Evolutionary conservation across 2,888 invertebrate species (phyloP).

Genomic region (Dolomedes plantarius): DNA sequence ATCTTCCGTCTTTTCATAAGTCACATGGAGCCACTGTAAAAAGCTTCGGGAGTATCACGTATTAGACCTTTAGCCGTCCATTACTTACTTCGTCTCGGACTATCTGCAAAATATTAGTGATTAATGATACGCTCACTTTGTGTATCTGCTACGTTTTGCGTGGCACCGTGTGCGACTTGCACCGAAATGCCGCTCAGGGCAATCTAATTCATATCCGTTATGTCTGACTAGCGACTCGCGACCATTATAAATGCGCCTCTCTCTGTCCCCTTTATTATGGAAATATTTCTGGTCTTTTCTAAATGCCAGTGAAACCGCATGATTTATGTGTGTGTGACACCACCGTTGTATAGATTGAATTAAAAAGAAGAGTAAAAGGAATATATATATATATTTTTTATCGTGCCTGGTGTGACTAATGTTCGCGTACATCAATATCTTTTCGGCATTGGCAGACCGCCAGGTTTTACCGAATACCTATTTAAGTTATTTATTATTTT

Average conservation of each 20-base stretch:
- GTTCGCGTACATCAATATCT: neutral
- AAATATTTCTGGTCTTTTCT: neutral
- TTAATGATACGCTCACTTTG: neutral
- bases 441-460: neutral
- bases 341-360: conserved; percentile 2
- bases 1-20: too few species aligned
- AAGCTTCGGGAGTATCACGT: too few species aligned
- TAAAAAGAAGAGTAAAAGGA: neutral
- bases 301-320: neutral
- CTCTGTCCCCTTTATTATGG: conserved; percentile 3
- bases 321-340: neutral
- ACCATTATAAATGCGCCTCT: neutral
- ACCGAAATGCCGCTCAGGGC: neutral
- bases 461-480: neutral
- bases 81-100: neutral
- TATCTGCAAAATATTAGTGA: neutral
- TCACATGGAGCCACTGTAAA: too few species aligned
- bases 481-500: neutral
- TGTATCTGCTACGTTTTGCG: neutral
- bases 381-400: neutral
- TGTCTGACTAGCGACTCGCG: neutral
- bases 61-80: too few species aligned
- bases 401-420: neutral
- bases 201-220: neutral
- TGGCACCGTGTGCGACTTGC: neutral